Conservation (phyloP, 2,113 vertebrate species). For the Seriola rivoliana region DNA sequence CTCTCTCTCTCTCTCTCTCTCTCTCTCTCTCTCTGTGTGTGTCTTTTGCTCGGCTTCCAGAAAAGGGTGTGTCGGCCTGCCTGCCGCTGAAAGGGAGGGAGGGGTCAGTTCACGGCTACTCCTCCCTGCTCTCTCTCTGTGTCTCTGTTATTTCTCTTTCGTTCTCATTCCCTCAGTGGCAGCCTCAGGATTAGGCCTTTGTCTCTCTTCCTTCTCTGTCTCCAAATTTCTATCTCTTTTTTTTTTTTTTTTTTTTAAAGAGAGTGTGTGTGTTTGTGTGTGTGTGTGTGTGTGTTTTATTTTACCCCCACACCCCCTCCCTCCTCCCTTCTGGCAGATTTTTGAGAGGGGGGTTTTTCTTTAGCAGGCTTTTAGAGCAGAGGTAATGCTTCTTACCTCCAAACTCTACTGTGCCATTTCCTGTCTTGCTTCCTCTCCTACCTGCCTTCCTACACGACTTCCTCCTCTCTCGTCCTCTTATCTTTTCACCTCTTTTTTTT, state of each 20-base stretch:
- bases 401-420: constrained; percentile 42
- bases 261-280: background rate
- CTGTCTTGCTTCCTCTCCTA: constrained; percentile 47
- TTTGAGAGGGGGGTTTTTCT: constrained; percentile 14
- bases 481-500: background rate
- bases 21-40: constrained; percentile 43
- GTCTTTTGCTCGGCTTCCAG: constrained; percentile 67
- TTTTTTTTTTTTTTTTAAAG: too few relatives aligned
- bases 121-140: constrained; percentile 68
- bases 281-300: constrained; percentile 28
- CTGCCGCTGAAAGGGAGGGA: constrained; percentile 80
- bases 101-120: constrained; percentile 80
- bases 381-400: constrained; percentile 56
- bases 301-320: constrained; percentile 25
- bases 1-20: constrained; percentile 33
- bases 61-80: constrained; percentile 85
- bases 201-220: constrained; percentile 54
- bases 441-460: constrained; percentile 53
- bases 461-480: background rate
- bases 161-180: constrained; percentile 78
- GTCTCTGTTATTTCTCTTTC: constrained; percentile 72
- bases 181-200: constrained; percentile 75
- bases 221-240: constrained; percentile 39
- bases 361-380: constrained; percentile 16
- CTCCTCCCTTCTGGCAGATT: constrained; percentile 20